These are phyloP conservation scores for Indri indri DNA, from an alignment of 2,113 vertebrate species.

Conservation along the genomic window DNA sequence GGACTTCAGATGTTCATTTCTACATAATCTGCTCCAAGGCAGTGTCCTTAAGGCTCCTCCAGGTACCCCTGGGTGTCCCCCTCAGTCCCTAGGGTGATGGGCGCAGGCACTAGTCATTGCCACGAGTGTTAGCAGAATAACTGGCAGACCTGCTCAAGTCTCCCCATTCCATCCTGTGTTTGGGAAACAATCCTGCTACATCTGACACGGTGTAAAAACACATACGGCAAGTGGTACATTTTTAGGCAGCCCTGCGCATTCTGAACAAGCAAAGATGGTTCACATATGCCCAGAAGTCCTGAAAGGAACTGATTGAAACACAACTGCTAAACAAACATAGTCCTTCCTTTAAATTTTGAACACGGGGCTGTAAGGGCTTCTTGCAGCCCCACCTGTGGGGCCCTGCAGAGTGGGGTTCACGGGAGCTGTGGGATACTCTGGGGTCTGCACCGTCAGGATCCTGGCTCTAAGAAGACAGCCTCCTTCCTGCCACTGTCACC, in stretches of 20 bases:
- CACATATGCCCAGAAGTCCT: accelerated
- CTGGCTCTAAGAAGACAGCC: background rate
- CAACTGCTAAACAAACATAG: background rate
- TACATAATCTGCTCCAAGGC: background rate
- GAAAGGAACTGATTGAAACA: background rate
- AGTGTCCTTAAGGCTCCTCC: accelerated
- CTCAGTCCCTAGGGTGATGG: background rate
- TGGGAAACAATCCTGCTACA: background rate
- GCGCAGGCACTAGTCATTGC: accelerated
- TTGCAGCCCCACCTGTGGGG: accelerated
- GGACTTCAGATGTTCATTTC: background rate
- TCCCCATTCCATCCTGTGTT: background rate
- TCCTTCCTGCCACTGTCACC: background rate
- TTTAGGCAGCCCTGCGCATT: background rate
- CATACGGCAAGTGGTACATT: background rate
- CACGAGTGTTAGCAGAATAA: background rate
- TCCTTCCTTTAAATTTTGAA: background rate
- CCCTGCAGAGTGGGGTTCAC: background rate
- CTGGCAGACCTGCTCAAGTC: background rate
- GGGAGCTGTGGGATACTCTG: too few relatives aligned
- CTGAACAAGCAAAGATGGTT: background rate
- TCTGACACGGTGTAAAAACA: background rate
- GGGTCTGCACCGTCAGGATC: too few relatives aligned
- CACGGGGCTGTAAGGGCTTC: background rate
- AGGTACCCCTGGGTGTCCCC: accelerated